phyloP scores from a whole-genome alignment of 2,888 invertebrate species.

The Lacanobia wlatinum region DNA sequence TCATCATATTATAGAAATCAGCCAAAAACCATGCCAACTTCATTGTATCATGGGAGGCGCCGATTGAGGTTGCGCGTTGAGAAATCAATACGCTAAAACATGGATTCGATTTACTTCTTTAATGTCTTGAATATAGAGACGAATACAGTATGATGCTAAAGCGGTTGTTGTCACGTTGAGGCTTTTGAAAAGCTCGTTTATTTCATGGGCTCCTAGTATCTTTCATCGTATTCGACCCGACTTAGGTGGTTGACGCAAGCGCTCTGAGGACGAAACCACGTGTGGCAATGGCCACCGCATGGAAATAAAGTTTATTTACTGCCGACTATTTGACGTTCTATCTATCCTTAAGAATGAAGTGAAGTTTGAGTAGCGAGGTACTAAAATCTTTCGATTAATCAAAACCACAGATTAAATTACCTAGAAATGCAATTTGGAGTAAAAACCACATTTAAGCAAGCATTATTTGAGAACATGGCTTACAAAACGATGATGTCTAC shows the following conservation, averaged over 20 bases:
- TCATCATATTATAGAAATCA: conserved; percentile 1
- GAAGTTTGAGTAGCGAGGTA: not conserved
- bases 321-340: not conserved
- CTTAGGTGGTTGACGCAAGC: not conserved
- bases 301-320: not conserved
- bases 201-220: conserved; percentile 52
- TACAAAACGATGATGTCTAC: too few relatives aligned
- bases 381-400: too few relatives aligned
- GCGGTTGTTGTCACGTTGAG: not conserved
- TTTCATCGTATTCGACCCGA: not conserved
- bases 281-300: not conserved
- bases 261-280: not conserved
- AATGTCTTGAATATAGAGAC: not conserved
- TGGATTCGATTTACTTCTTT: not conserved
- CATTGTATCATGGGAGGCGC: not conserved
- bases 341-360: not conserved
- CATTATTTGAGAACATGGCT: too few relatives aligned
- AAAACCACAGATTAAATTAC: not conserved
- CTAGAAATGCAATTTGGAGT: not conserved
- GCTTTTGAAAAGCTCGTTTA: not conserved
- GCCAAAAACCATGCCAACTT: not conserved
- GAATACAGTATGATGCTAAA: not conserved
- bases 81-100: not conserved
- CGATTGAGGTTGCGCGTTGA: not conserved
- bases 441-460: not conserved